Evolutionary conservation across 1,140 invertebrate species (phyloP), one percentile per base, ranked within the genome.

Genomic region (Anoplophora glabripennis): DNA sequence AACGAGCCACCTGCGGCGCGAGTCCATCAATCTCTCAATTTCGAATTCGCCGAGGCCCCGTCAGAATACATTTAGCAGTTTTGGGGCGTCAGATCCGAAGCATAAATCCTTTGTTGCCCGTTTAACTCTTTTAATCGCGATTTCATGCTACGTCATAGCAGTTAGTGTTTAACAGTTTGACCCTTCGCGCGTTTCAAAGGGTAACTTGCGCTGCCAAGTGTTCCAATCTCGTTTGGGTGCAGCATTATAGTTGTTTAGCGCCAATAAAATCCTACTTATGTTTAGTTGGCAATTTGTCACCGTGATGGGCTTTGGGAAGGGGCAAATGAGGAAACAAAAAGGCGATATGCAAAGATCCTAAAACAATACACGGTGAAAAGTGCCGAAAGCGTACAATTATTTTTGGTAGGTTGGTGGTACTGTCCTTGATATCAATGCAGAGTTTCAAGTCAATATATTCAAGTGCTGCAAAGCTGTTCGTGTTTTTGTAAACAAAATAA

Each of bases 91-190:
- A 67, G 67, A 73, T 70, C 69, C 61, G 54, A 37, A 59, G 60
- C 63, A 58, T 59, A 65, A 69, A 63, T 65, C 64, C 53, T 63
- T 72, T 68, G 66, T 72, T 70, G 57, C 57, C 64, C 51, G 62
- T 70, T 70, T 70, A 68, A 70, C 66, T 68, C 66, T 68, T 70
- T 70, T 66, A 72, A 70, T 70, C 59, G 55, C 62, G 61, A 71
- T 72, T 72, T 71, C 68, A 71, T 72, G 71, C 69, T 63, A 59
- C 60, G 70, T 72, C 68, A 72, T 72, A 65, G 62, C 58, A 68
- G 66, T 70, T 67, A 69, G 42, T 36, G 60, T 64, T 68, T 68
- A 68, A 54, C 38, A 49, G 35, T 35, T 53, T 44, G 33, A 41
- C 45, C 36, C 41, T 46, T 15, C 36, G 11, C 15, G 35, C 12